Percentiles rank a stretch among this genome's conserved stretches.
phyloP scores from a whole-genome alignment of 2,888 invertebrate genomes.

The Ennomos erosarius region DNA sequence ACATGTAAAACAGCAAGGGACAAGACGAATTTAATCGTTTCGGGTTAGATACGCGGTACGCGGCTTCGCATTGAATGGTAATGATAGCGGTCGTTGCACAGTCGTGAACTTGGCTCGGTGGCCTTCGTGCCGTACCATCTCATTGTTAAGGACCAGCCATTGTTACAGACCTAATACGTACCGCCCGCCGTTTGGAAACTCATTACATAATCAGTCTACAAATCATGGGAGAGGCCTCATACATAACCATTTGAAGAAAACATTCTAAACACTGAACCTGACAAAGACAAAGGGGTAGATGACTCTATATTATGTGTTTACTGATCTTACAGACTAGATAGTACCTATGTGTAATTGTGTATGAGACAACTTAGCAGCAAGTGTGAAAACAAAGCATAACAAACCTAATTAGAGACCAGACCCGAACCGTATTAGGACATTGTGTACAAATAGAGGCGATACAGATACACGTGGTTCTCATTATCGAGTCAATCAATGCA shows the following conservation, averaged over 20 bases:
- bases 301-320: conserved; percentile 18
- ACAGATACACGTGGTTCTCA: conserved; percentile 47
- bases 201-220: conserved; percentile 36
- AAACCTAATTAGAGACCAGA: conserved; percentile 31
- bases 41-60: conserved; percentile 50
- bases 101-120: conserved; percentile 75
- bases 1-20: conserved; percentile 35
- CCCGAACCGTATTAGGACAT: conserved; percentile 33
- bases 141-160: conserved; percentile 57
- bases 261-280: conserved; percentile 12
- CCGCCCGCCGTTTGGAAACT: conserved; percentile 33
- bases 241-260: conserved; percentile 28
- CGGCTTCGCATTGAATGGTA: conserved; percentile 70
- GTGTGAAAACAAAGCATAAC: conserved; percentile 26
- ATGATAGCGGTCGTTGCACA: conserved; percentile 78
- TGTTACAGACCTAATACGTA: conserved; percentile 48
- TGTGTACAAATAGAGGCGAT: conserved; percentile 35
- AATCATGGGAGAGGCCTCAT: conserved; percentile 30
- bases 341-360: no score
- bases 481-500: conserved; percentile 35
- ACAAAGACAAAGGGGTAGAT: no score
- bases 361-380: conserved; percentile 15
- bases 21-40: conserved; percentile 43
- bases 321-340: conserved; percentile 11
- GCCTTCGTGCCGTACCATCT: conserved; percentile 69